Evolutionary conservation across 2,888 invertebrate species (phyloP).

Genomic region (Limulus polyphemus): DNA sequence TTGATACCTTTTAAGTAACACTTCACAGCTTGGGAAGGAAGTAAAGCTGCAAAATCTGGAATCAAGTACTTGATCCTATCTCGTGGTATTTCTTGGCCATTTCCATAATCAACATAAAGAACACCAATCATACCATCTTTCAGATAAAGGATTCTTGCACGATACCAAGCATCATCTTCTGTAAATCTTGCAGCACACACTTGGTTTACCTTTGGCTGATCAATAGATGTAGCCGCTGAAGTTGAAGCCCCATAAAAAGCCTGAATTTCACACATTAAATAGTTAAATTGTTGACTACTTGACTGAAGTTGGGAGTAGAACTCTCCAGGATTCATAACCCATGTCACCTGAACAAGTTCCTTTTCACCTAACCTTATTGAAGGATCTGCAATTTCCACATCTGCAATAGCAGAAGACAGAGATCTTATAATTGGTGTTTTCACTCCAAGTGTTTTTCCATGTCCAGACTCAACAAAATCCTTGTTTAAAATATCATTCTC

Average conservation of each 20-base stretch:
- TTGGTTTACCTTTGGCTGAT: slow-evolving; percentile 8
- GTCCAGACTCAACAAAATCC: slow-evolving; percentile 13
- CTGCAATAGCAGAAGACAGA: slow-evolving; percentile 10
- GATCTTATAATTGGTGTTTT: slow-evolving; percentile 9
- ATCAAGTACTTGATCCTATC: slow-evolving; percentile 12
- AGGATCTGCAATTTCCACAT: slow-evolving; percentile 2
- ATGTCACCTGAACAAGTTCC: slow-evolving; percentile 11
- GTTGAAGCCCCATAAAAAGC: slow-evolving; percentile 8
- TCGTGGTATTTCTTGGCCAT: slow-evolving; percentile 11
- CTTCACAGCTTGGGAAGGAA: slow-evolving; percentile 21
- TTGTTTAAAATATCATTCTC: slow-evolving; percentile 13
- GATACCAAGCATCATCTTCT: slow-evolving; percentile 33
- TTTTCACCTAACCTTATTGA: slow-evolving; percentile 5
- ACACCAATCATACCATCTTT: slow-evolving; percentile 8
- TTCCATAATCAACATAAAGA: slow-evolving; percentile 19
- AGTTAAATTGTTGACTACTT: slow-evolving; percentile 25
- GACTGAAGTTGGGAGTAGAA: slow-evolving; percentile 28
- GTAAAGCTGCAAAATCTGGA: slow-evolving; percentile 11
- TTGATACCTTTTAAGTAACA: slow-evolving; percentile 16
- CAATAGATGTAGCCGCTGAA: slow-evolving; percentile 6
- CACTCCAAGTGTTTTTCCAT: slow-evolving; percentile 5
- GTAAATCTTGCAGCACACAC: slow-evolving; percentile 27
- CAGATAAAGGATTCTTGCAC: slow-evolving; percentile 26
- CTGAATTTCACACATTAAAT: slow-evolving; percentile 18
- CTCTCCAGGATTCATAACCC: slow-evolving; percentile 24